These are phyloP conservation scores for Noctua comes DNA, from an alignment of 2,888 invertebrate genomes.

Conservation along the genomic window DNA sequence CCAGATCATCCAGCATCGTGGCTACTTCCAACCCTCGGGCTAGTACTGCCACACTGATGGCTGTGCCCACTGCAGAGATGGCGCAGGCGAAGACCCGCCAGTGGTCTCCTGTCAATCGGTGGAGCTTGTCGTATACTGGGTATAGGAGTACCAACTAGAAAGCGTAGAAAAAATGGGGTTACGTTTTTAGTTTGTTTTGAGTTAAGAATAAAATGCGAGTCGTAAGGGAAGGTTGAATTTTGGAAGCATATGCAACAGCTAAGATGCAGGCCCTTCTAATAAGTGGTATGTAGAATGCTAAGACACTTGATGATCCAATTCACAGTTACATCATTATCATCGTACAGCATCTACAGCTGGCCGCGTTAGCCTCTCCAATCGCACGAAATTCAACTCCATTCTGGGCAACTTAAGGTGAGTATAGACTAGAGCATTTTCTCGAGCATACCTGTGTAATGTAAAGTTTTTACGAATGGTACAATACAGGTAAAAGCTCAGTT, in stretches of 20 bases:
- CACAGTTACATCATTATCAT: neutral
- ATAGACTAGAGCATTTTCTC: too few relatives aligned
- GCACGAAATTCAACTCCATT: too few relatives aligned
- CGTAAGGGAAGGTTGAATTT: neutral
- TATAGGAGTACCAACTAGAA: constrained; percentile 85
- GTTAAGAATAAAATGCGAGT: neutral
- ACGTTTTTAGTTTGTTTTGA: neutral
- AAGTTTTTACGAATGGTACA: too few relatives aligned
- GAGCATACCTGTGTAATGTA: too few relatives aligned
- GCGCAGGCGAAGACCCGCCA: constrained; percentile 86
- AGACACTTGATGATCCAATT: neutral
- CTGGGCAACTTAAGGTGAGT: too few relatives aligned
- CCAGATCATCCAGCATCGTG: constrained; percentile 81
- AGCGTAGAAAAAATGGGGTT: neutral
- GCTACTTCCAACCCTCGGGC: constrained; percentile 81
- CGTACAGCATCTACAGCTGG: neutral
- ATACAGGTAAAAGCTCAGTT: too few relatives aligned
- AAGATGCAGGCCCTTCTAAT: neutral
- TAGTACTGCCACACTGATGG: constrained; percentile 82
- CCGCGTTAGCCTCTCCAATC: neutral
- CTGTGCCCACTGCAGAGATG: constrained; percentile 83
- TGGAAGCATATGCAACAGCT: neutral
- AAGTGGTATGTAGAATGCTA: neutral
- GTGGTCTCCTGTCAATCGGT: constrained; percentile 82
- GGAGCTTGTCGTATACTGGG: constrained; percentile 85